These are phyloP conservation scores for Malthinus flaveolus DNA, from an alignment of 2,888 invertebrate species.

Conservation along the genomic window DNA sequence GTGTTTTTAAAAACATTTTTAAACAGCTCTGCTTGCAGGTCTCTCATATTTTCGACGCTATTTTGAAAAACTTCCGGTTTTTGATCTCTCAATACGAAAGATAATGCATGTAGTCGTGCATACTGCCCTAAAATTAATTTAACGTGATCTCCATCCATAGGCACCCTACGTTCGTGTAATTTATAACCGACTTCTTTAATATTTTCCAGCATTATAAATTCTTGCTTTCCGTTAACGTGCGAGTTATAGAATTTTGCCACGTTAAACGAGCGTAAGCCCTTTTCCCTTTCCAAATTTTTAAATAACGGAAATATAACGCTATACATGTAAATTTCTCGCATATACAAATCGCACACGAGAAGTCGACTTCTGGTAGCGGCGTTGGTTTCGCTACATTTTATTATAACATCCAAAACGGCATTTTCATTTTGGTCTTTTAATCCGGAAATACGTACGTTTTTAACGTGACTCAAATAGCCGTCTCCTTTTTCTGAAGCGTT, in stretches of 20 bases:
- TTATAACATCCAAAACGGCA: not conserved
- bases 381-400: not conserved
- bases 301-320: not conserved
- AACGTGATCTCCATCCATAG: conserved; percentile 39
- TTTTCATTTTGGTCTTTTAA: not conserved
- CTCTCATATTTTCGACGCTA: conserved; percentile 19
- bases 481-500: not conserved
- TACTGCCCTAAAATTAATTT: conserved; percentile 37
- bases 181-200: not conserved
- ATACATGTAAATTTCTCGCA: not conserved
- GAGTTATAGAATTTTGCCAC: not conserved
- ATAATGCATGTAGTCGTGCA: conserved; percentile 41
- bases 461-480: not conserved
- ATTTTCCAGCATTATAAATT: not conserved
- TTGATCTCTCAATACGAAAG: conserved; percentile 37
- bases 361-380: not conserved
- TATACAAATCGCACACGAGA: not conserved
- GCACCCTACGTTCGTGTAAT: conserved; percentile 12
- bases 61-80: conserved; percentile 33
- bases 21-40: not conserved
- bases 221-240: not conserved
- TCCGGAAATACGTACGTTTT: not conserved
- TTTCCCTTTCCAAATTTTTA: not conserved
- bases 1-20: not conserved
- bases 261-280: not conserved